Percentiles rank a stretch among this genome's conserved stretches.
Conservation (phyloP, 2,113 vertebrate genomes). For the Anolis carolinensis region DNA sequence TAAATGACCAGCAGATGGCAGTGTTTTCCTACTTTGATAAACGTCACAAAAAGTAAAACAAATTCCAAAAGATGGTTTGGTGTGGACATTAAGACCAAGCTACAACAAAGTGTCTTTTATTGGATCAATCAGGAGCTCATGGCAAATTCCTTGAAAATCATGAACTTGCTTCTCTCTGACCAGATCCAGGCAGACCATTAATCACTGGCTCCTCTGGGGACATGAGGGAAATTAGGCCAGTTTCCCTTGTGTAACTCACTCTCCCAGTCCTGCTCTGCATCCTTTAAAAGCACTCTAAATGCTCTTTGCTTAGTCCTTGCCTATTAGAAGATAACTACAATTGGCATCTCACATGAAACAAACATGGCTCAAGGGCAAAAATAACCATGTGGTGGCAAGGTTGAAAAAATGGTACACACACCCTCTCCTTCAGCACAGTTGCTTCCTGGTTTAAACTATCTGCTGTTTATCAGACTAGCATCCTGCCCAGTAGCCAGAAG, state of each 20-base stretch:
- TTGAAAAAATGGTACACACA: too few species aligned
- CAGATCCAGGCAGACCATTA: background rate
- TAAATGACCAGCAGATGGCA: slow-evolving; percentile 73
- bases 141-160: background rate
- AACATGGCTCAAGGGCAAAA: too few species aligned
- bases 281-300: background rate
- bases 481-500: too few species aligned
- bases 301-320: background rate
- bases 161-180: background rate
- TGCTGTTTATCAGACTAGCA: background rate
- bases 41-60: rapidly evolving
- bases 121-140: background rate
- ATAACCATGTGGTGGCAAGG: too few species aligned
- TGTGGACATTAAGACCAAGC: background rate
- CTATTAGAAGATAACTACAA: background rate
- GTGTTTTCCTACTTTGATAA: slow-evolving; percentile 44
- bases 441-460: background rate
- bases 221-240: too few species aligned
- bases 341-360: background rate
- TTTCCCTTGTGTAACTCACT: background rate
- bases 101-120: background rate
- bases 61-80: background rate
- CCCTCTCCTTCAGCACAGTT: background rate
- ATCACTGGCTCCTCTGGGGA: too few species aligned
- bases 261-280: background rate